Percentiles rank a stretch among this genome's conserved stretches.
Evolutionary conservation across 2,888 invertebrate genomes (phyloP).

Genomic region (Scaptomyza flava): DNA sequence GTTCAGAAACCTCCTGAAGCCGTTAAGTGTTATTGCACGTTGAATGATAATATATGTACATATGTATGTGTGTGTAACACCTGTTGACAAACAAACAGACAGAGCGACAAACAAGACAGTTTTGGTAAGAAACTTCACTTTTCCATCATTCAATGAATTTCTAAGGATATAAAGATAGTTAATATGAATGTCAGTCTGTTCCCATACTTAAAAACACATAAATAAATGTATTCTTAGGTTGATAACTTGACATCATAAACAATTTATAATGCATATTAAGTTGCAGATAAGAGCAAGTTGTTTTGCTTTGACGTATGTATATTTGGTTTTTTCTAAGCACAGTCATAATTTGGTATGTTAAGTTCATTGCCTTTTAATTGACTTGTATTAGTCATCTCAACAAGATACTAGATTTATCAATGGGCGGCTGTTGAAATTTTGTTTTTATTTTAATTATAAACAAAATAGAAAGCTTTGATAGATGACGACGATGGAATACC

Average conservation of each 20-base stretch:
- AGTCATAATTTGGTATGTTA: slow-evolving; percentile 18
- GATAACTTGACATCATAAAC: neutral
- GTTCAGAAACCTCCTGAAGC: slow-evolving; percentile 14
- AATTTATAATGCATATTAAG: neutral
- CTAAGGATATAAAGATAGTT: neutral
- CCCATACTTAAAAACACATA: neutral
- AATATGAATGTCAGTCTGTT: neutral
- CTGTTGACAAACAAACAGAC: slow-evolving; percentile 5
- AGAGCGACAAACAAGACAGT: neutral
- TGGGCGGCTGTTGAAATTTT: neutral
- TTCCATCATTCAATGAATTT: neutral
- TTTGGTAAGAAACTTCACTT: neutral
- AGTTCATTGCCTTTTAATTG: slow-evolving; percentile 40
- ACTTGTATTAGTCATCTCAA: slow-evolving; percentile 26
- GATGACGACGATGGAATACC: neutral
- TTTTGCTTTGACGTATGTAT: slow-evolving; percentile 1
- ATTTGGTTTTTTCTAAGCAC: slow-evolving; percentile 15
- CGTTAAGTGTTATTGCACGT: slow-evolving; percentile 2
- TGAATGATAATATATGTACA: slow-evolving; percentile 7
- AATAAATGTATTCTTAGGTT: neutral
- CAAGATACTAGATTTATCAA: slow-evolving; percentile 1
- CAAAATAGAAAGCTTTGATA: neutral
- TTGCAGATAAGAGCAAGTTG: slow-evolving; percentile 12
- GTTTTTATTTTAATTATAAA: neutral
- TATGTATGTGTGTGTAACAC: no score